Evolutionary conservation across 2,113 vertebrate species (phyloP), one percentile per base, ranked within the genome.

Genomic region (Panthera leo): DNA sequence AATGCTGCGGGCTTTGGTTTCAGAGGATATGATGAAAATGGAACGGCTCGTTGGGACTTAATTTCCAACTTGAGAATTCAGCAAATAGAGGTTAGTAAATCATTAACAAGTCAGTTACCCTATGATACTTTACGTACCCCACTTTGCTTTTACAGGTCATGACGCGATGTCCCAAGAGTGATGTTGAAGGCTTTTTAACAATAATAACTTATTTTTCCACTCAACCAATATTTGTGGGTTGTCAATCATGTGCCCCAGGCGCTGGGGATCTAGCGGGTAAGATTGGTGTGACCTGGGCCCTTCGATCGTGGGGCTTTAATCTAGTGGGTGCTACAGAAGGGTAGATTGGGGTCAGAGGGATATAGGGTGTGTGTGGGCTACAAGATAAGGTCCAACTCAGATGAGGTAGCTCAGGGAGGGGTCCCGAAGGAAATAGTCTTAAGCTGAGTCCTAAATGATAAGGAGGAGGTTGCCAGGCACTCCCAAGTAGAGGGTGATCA

Each of bases 1-100:
- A 99, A 99, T n/a, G 99, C 99, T 3, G 99, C 99, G 1, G 99
- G 99, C 79, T 99, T 99, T 93, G 99, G 99, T 58, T 99, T 99
- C 98, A 99, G 99, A 97, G 99, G 99, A 16, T 99, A 99, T 34
- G 99, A 99, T 97, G 99, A 99, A 98, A 99, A 99, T 15, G 99
- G 99, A 98, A 98, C 95, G 31, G 99, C 99, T 8, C 98, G 96
- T 92, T 99, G 99, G 99, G 99, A 99, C 98, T 97, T 99, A 68
- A 99, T 99, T 96, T 99, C 99, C 96, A 99, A 99, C 95, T 98
- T 99, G 98, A 99, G 99, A 98, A 99, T 99, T 97, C 98, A 99
- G 96, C 99, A 99, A 78, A 99, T 99, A 98, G 99, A 99, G 99
- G 99, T 99, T 75, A 94, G 99, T 99, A 58, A 29, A 4, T 85